These are phyloP conservation scores for Trachurus trachurus DNA, from an alignment of 2,797 vertebrate species.

Conservation along the genomic window DNA sequence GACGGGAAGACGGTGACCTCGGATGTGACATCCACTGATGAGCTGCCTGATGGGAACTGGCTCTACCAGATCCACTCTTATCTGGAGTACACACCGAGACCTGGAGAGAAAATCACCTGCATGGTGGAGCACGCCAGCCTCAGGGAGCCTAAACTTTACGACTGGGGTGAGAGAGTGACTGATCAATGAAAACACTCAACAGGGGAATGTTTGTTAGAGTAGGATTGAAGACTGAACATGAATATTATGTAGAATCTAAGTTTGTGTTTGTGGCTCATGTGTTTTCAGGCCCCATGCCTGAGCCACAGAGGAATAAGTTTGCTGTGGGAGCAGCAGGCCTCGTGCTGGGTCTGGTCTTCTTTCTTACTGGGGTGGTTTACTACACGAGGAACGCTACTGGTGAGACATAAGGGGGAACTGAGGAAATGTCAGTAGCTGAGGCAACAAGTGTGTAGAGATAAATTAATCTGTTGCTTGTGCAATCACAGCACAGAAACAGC, in stretches of 20 bases:
- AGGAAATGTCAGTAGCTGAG: neutral
- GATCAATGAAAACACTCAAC: neutral
- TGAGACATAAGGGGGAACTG: slow-evolving; percentile 30
- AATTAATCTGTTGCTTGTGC: neutral
- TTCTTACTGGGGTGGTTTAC: slow-evolving; percentile 61
- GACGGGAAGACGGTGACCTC: slow-evolving; percentile 61
- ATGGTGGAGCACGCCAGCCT: slow-evolving; percentile 78
- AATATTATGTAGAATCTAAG: neutral
- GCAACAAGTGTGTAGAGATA: neutral
- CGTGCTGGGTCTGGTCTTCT: slow-evolving; percentile 66
- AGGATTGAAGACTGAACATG: neutral
- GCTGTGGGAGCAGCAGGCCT: slow-evolving; percentile 63
- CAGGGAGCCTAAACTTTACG: slow-evolving; percentile 36
- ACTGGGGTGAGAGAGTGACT: slow-evolving; percentile 78
- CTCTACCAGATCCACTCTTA: slow-evolving; percentile 81
- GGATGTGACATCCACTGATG: slow-evolving; percentile 48
- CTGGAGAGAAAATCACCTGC: slow-evolving; percentile 80
- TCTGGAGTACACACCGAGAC: slow-evolving; percentile 77
- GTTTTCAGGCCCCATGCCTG: slow-evolving; percentile 49
- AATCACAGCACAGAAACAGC: neutral
- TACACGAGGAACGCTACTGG: slow-evolving; percentile 57
- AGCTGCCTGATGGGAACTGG: slow-evolving; percentile 83
- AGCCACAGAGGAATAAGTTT: slow-evolving; percentile 53
- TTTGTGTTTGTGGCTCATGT: neutral
- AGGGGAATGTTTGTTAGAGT: neutral